Evolutionary conservation across 1,140 invertebrate genomes (phyloP), one percentile per base, ranked within the genome.

Genomic region (Philopotamus ludificatus): DNA sequence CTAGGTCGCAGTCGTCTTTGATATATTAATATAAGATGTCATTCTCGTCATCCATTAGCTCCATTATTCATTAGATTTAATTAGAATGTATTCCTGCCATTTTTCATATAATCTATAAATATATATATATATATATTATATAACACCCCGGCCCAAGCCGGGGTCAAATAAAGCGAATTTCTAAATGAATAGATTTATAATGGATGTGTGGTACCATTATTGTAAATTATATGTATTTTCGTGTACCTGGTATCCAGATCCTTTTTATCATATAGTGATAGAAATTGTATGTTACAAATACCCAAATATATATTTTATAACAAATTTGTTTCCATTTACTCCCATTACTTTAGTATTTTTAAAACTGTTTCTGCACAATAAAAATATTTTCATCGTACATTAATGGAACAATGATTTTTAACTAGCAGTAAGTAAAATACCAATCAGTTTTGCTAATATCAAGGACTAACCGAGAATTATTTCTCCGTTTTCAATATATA

Each of bases 221-320:
- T 65, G 68, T 66, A 68, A 58, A 65, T 58, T 66, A 45, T 44
- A 66, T 62, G 65, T 70, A 70, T 70, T 66, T 66, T 70, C 67
- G 63, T 66, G 64, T 66, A 70, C 64, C 57, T 67, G 68, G 68
- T 70, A 65, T 61, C 68, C 68, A 70, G 68, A 70, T 65, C 50
- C 61, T 60, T 70, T 63, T 67, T 65, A 66, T 67, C 44, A 65
- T 58, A 58, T 45, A 65, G n/a, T 61, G 23, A 70, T 65, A 66
- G 62, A 66, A 60, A 65, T 60, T 67, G 62, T 70, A 67, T 66
- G 60, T 47, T 60, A 67, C 67, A 70, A 49, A 61, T 51, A 67
- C 58, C 65, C 68, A 70, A 70, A 70, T 70, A 70, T 70, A 70
- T 70, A 70, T 70, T 70, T 70, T 70, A 63, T 70, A 70, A 70